Percentiles rank a stretch among this genome's conserved stretches.
Evolutionary conservation across 2,797 vertebrate genomes (phyloP).

Genomic region (Masticophis lateralis): DNA sequence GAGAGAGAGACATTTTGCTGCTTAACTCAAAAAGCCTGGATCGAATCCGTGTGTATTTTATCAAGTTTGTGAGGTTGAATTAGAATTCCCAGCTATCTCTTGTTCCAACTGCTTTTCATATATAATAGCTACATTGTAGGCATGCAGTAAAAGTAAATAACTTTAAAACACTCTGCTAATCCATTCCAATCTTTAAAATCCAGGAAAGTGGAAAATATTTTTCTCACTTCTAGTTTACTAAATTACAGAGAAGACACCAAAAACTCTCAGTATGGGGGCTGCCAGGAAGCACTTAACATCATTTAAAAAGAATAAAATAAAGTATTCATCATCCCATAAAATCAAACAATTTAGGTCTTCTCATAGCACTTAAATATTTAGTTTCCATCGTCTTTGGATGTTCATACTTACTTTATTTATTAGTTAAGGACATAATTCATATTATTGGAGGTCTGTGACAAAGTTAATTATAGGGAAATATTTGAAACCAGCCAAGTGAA

Average conservation of each 20-base stretch:
- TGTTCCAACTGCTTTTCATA: not conserved
- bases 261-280: not conserved
- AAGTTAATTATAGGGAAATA: not conserved
- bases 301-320: conserved; percentile 22
- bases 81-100: not conserved
- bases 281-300: conserved; percentile 14
- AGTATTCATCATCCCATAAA: conserved; percentile 11
- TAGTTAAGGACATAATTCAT: conserved; percentile 6
- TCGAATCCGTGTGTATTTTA: not conserved
- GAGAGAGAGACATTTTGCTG: not conserved
- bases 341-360: not conserved
- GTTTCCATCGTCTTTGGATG: conserved; percentile 13
- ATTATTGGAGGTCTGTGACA: not conserved
- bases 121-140: not conserved
- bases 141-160: not conserved
- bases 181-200: not conserved
- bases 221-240: not conserved
- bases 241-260: conserved; percentile 22
- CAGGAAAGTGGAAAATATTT: conserved; percentile 13
- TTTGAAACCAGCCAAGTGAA: not conserved
- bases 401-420: conserved; percentile 23
- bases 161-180: not conserved
- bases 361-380: conserved; percentile 27
- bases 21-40: not conserved
- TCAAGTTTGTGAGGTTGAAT: not conserved